Evolutionary conservation across 2,888 invertebrate species (phyloP), one percentile per base, ranked within the genome.

Genomic region (Cheilosia impressa): DNA sequence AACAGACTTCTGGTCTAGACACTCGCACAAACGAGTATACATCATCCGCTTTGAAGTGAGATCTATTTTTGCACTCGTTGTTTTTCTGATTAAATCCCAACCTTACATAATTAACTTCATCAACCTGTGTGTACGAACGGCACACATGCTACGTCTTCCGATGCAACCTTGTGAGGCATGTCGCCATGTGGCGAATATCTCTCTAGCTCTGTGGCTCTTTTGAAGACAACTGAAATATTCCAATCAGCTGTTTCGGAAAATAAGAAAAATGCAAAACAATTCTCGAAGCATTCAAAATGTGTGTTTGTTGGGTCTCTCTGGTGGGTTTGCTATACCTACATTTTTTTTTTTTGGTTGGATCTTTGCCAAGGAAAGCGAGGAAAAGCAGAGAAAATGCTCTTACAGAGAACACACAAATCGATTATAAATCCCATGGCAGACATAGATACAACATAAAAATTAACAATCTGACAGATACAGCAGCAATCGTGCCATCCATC

Each of bases 381-480:
- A 31, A 22, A 65, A 73, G 34, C 50, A 68, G 7, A 65, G 58
- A 72, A 68, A 66, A 58, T 57, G 24, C 78, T 63, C 69, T 57
- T 69, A 68, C 52, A 76, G 19, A 73, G 15, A 45, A 62, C 41
- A 62, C 41, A 78, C 72, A 84, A 79, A 84, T 79, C 84, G 84
- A 75, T 84, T 84, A 84, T 79, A 84, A 84, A 76, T 84, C 84
- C 65, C 71, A 63, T 10, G 17, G 58, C 75, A 58, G 52, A 53
- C 73, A 72, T 38, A 52, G 38, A 65, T 50, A 77, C 62, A 53
- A 38, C 58, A 82, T 47, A 69, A 71, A 75, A 79, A 71, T 65
- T 50, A 71, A 79, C 79, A 78, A 79, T 82, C 84, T 79, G 79
- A 79, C 75, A 84, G 84, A 76, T 79, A 84, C 84, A 79, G 68